A percentile compares a stretch with the other conserved stretches of the same genome.
Conservation (phyloP, 1,140 invertebrate species). For the Dendroctonus ponderosae region DNA sequence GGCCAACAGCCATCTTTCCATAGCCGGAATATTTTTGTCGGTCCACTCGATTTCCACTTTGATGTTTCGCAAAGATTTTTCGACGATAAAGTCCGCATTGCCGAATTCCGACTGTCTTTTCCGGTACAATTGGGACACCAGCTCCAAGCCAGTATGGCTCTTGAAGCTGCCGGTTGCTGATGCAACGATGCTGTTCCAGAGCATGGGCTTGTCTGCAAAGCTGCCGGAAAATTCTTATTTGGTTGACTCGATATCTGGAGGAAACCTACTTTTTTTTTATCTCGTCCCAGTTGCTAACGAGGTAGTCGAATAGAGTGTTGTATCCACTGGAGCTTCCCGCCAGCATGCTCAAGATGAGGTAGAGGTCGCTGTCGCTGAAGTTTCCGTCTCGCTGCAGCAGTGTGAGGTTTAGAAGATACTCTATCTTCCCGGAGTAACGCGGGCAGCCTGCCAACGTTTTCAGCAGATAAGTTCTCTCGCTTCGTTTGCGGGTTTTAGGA, state of each 20-base stretch:
- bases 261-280: slow-evolving; percentile 60
- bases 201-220: slow-evolving; percentile 63
- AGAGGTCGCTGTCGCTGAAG: slow-evolving; percentile 70
- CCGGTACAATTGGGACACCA: slow-evolving; percentile 62
- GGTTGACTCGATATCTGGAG: not conserved
- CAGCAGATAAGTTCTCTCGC: slow-evolving; percentile 70
- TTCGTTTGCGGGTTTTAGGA: slow-evolving; percentile 62
- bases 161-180: slow-evolving; percentile 69
- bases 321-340: slow-evolving; percentile 66
- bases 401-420: slow-evolving; percentile 65
- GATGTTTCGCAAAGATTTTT: slow-evolving; percentile 66
- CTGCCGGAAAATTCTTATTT: slow-evolving; percentile 48
- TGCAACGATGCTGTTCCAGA: slow-evolving; percentile 71
- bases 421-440: slow-evolving; percentile 63
- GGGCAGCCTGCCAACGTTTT: slow-evolving; percentile 75
- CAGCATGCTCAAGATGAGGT: slow-evolving; percentile 70
- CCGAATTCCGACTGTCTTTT: slow-evolving; percentile 62
- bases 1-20: slow-evolving; percentile 70
- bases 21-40: slow-evolving; percentile 66
- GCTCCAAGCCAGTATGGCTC: slow-evolving; percentile 66
- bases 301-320: slow-evolving; percentile 66
- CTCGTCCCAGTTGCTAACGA: slow-evolving; percentile 63
- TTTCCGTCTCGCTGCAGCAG: slow-evolving; percentile 65
- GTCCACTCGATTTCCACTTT: slow-evolving; percentile 69
- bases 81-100: slow-evolving; percentile 64